A percentile compares a stretch with the other conserved stretches of the same genome.
These are phyloP conservation scores for Mya arenaria DNA, from an alignment of 1,140 invertebrate species.

Conservation along the genomic window DNA sequence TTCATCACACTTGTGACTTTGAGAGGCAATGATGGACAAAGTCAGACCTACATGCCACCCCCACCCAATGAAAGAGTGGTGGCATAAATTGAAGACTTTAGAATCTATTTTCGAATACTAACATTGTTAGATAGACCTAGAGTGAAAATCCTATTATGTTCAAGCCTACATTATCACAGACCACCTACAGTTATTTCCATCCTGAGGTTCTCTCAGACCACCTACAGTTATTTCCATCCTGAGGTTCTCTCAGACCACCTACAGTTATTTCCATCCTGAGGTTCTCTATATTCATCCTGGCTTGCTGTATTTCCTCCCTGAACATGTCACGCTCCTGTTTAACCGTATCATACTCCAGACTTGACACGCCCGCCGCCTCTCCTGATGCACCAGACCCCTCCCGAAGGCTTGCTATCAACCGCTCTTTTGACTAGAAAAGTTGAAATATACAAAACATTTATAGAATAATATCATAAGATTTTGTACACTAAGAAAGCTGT, in stretches of 20 bases:
- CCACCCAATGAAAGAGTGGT: too few species aligned
- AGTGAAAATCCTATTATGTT: too few species aligned
- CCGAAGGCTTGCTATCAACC: conserved; percentile 86
- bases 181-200: too few species aligned
- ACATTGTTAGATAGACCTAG: too few species aligned
- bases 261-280: conserved; percentile 83
- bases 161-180: too few species aligned
- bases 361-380: conserved; percentile 72
- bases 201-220: too few species aligned
- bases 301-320: conserved; percentile 84
- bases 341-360: conserved; percentile 82
- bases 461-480: background rate
- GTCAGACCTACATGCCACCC: too few species aligned
- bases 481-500: too few species aligned
- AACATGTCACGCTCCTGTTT: conserved; percentile 85
- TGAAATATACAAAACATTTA: background rate
- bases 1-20: too few species aligned
- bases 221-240: conserved; percentile 84
- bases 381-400: conserved; percentile 81
- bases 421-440: conserved; percentile 87
- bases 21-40: too few species aligned
- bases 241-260: conserved; percentile 79
- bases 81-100: too few species aligned
- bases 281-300: conserved; percentile 83
- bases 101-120: too few species aligned